A percentile compares a stretch with the other conserved stretches of the same genome.
These are phyloP conservation scores for Microtus richardsoni DNA, from an alignment of 2,113 vertebrate genomes.

Conservation along the genomic window DNA sequence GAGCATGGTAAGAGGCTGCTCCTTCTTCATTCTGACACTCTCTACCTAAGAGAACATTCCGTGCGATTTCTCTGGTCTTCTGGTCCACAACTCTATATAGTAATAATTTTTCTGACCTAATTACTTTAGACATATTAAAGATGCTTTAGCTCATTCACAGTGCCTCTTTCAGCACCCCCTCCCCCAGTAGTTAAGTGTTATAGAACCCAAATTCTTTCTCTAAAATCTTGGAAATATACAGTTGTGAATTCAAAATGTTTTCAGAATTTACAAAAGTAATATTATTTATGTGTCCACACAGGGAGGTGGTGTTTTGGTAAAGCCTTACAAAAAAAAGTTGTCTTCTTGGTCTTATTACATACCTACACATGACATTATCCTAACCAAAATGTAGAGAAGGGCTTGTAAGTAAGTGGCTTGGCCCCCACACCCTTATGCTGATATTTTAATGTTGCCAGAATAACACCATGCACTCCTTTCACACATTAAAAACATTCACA, in stretches of 20 bases:
- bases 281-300: neutral
- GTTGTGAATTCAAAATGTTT: slow-evolving; percentile 16
- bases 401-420: neutral
- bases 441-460: neutral
- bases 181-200: neutral
- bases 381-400: neutral
- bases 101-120: neutral
- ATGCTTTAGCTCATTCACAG: neutral
- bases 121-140: neutral
- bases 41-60: neutral
- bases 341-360: neutral
- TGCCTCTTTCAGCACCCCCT: neutral
- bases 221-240: neutral
- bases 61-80: neutral
- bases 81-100: neutral
- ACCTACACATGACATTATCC: neutral
- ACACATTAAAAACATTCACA: neutral
- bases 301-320: neutral
- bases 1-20: neutral
- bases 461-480: neutral
- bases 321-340: neutral
- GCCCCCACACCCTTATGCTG: neutral
- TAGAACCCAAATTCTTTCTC: neutral
- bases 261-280: neutral
- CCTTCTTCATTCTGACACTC: neutral